Evolutionary conservation across 1,140 invertebrate genomes (phyloP).

Genomic region (Anagrus nilaparvatae): DNA sequence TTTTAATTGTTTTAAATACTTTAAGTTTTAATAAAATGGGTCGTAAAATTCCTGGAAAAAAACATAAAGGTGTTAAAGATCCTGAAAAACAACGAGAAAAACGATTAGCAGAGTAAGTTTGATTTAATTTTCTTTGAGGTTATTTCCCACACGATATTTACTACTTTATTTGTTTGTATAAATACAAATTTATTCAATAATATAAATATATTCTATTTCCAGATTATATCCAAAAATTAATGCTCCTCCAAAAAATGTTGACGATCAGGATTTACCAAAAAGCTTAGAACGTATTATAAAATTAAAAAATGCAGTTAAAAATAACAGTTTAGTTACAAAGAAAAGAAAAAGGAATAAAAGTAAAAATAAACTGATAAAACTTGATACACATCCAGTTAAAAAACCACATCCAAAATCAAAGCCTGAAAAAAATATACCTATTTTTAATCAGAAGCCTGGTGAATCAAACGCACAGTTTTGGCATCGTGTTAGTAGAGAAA

Average conservation of each 20-base stretch:
- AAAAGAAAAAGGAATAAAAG: conserved; percentile 29
- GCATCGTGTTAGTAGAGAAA: conserved; percentile 41
- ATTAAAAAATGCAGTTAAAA: conserved; percentile 43
- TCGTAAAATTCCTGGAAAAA: conserved; percentile 62
- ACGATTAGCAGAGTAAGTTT: conserved; percentile 47
- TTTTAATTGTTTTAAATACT: background rate
- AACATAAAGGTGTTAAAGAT: conserved; percentile 60
- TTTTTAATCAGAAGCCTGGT: conserved; percentile 39
- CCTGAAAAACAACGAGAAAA: conserved; percentile 51
- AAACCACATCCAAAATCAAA: conserved; percentile 28
- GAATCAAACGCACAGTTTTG: conserved; percentile 42
- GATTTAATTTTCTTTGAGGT: background rate
- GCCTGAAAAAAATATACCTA: conserved; percentile 39
- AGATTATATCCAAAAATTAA: conserved; percentile 59
- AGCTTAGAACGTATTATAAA: conserved; percentile 49
- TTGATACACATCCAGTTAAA: conserved; percentile 17
- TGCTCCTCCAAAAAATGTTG: conserved; percentile 49
- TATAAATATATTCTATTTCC: conserved; percentile 21
- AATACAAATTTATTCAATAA: conserved; percentile 6
- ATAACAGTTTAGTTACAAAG: conserved; percentile 22
- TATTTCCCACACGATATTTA: background rate
- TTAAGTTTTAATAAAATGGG: conserved; percentile 45
- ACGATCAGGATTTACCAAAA: conserved; percentile 56
- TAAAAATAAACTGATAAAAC: conserved; percentile 24
- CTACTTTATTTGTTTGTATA: background rate